Conservation (phyloP, 2,888 invertebrate species). For the Epsilonema sp. region DNA sequence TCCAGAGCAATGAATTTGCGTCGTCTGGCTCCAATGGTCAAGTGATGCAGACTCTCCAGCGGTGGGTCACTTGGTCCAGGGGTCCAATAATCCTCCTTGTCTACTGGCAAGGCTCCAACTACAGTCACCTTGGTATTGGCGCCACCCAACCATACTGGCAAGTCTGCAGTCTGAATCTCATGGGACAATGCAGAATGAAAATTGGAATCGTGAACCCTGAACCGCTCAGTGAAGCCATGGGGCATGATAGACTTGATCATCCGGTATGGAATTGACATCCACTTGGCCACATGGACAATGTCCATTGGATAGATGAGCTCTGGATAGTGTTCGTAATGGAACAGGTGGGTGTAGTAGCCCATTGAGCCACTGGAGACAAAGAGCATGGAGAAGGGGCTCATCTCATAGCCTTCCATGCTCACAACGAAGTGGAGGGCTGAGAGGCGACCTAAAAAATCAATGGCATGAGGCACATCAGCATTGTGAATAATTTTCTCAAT, state of each 20-base stretch:
- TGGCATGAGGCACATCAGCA: too few species aligned
- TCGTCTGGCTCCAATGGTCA: conserved; percentile 13
- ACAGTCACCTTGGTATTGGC: conserved; percentile 17
- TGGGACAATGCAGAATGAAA: background rate
- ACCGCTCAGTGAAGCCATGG: conserved; percentile 21
- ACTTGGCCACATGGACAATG: conserved; percentile 25
- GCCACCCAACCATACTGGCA: conserved; percentile 11
- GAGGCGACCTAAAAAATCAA: background rate
- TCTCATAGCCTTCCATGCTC: conserved; percentile 15
- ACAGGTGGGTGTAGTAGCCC: conserved; percentile 24
- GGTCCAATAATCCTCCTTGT: conserved; percentile 17
- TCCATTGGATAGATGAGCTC: conserved; percentile 18
- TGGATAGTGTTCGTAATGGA: conserved; percentile 28
- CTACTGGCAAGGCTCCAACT: conserved; percentile 17
- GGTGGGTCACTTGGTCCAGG: conserved; percentile 14
- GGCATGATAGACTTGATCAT: conserved; percentile 20
- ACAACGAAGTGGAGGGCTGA: background rate
- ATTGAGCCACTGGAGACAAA: conserved; percentile 24
- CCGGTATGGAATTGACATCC: conserved; percentile 25
- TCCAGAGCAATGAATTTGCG: conserved; percentile 16
- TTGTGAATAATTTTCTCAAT: too few species aligned
- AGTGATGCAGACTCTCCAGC: conserved; percentile 8
- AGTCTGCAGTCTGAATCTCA: background rate
- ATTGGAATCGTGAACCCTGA: conserved; percentile 1
- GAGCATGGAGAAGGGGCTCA: conserved; percentile 26